Evolutionary conservation across 2,797 vertebrate genomes (phyloP), one percentile per base, ranked within the genome.

Genomic region (Crenuchus spilurus): DNA sequence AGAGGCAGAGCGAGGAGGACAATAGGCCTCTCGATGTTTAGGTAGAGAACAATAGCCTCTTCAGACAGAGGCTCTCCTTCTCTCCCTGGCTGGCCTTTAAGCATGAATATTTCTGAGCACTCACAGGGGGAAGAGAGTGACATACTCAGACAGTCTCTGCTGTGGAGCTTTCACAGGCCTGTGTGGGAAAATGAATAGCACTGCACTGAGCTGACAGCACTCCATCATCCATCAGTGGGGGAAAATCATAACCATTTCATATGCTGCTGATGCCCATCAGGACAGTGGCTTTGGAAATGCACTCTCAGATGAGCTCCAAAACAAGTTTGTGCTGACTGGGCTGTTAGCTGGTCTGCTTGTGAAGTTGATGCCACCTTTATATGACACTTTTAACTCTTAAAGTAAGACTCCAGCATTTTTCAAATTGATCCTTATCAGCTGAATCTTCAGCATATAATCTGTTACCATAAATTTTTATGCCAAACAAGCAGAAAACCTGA

Each of bases 41-140:
- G 90, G 92, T 92, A 92, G 86, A 83, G 63, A 87, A 92, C 90
- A 92, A 93, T 89, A 61, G 87, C 75, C 75, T 87, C 86, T 82
- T 88, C 86, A 88, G 90, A 91, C 89, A 89, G 87, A 83, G 83
- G 79, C 82, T 82, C 85, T 84, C 82, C 80, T 82, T 84, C 85
- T 87, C 82, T 84, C 83, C 74, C 77, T 80, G 78, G 80, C 80
- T 91, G 89, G 88, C 91, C 90, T 91, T 92, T 55, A 89, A 83
- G 78, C 79, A 74, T 84, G 83, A 90, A 90, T 90, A 88, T 92
- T 85, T 86, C 75, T 83, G 35, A 83, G 79, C 74, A 81, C 9
- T 70, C 66, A 69, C 76, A 74, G 87, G 18, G 78, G 87, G 84
- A 84, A 81, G 62, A 65, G 44, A 30, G 55, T 62, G 80, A 78